Conservation (phyloP, 2,888 invertebrate species). For the Cataglyphis cursor region DNA sequence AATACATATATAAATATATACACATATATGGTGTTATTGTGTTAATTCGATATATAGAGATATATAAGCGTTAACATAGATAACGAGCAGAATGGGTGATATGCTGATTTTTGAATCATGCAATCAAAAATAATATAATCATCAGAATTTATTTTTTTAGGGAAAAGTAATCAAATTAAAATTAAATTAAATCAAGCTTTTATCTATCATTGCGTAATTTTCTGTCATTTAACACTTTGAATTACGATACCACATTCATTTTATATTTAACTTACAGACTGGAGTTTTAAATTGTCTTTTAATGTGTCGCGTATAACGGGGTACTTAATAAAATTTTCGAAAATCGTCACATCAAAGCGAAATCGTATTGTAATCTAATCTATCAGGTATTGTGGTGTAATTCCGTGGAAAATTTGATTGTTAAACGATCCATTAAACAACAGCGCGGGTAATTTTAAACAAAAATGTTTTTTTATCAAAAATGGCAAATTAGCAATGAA, state of each 20-base stretch:
- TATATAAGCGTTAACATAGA: neutral
- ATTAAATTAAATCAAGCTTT: constrained; percentile 25
- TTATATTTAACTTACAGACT: constrained; percentile 6
- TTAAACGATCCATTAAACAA: constrained; percentile 31
- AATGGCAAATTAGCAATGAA: neutral
- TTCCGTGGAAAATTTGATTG: constrained; percentile 15
- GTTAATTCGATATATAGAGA: neutral
- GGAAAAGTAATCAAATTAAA: neutral
- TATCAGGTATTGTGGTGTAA: constrained; percentile 25
- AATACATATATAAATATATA: neutral
- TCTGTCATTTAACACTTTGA: constrained; percentile 36
- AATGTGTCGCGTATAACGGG: neutral
- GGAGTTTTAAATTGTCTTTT: constrained; percentile 11
- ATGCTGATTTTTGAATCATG: constrained; percentile 44
- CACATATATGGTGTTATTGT: neutral
- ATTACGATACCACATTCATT: neutral
- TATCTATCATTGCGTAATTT: constrained; percentile 15
- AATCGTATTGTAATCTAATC: constrained; percentile 35
- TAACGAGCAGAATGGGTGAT: constrained; percentile 53
- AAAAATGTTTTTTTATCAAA: constrained; percentile 15
- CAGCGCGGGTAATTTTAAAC: neutral
- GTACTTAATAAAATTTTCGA: constrained; percentile 33
- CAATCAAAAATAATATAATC: constrained; percentile 68
- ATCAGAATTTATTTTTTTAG: constrained; percentile 23
- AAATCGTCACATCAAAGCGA: constrained; percentile 25